Percentiles rank a stretch among this genome's conserved stretches.
phyloP scores from a whole-genome alignment of 2,113 vertebrate genomes.

The Festucalex cinctus region DNA sequence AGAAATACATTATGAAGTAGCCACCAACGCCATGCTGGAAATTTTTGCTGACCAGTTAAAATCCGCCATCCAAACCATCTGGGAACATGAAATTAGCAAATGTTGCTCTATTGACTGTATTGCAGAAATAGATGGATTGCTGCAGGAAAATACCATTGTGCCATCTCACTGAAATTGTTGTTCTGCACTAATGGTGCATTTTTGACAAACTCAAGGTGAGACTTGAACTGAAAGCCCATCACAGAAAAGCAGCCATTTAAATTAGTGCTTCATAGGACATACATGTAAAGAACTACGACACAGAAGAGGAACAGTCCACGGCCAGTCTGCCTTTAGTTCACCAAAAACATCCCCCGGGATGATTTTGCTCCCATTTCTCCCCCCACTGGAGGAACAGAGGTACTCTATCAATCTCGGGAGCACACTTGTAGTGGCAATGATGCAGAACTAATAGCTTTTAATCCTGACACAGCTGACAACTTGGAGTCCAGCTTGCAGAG shows the following conservation, averaged over 20 bases:
- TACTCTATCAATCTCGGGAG: slow-evolving; percentile 72
- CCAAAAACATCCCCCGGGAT: slow-evolving; percentile 40
- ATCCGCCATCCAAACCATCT: slow-evolving; percentile 10
- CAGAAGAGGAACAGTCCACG: slow-evolving; percentile 27
- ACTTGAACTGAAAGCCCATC: background rate
- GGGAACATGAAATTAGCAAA: slow-evolving; percentile 45
- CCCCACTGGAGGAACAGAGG: slow-evolving; percentile 58
- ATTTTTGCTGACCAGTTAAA: slow-evolving; percentile 56
- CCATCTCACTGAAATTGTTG: background rate
- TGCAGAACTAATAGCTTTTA: slow-evolving; percentile 79
- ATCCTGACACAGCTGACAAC: slow-evolving; percentile 76
- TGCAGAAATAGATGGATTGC: slow-evolving; percentile 10
- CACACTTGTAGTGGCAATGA: slow-evolving; percentile 76
- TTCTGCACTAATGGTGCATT: background rate
- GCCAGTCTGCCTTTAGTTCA: slow-evolving; percentile 36
- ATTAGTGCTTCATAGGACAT: background rate
- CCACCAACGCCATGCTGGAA: slow-evolving; percentile 7
- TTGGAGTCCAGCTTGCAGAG: slow-evolving; percentile 63
- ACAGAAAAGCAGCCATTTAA: background rate
- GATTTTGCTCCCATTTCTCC: slow-evolving; percentile 48
- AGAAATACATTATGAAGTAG: slow-evolving; percentile 52
- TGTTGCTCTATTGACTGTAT: slow-evolving; percentile 28
- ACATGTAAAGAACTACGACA: slow-evolving; percentile 13
- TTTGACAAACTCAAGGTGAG: background rate
- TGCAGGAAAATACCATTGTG: slow-evolving; percentile 12